Evolutionary conservation across 2,797 vertebrate genomes (phyloP), one percentile per base, ranked within the genome.

Genomic region (Rhabdophis nuchalis): DNA sequence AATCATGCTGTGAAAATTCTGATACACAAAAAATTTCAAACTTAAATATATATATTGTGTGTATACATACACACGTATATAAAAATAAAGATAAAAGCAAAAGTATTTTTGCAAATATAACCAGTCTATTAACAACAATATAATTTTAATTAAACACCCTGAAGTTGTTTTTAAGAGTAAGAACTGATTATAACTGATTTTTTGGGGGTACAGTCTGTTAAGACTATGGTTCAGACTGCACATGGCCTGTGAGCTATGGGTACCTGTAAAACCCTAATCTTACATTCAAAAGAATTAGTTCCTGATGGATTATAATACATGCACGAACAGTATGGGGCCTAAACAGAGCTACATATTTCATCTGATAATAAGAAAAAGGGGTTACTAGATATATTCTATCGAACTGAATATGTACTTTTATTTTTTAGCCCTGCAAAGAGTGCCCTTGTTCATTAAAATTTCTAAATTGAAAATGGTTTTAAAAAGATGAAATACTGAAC

Each of bases 321-420:
- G 53, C 32, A 53, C 90, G 5, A 12, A 88, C 12, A 12, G n/a
- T 46, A 32, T 87, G 41, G 10, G 14, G 9, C 41, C 52, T 41
- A 25, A 46, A 23, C 20, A 82, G 20, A 89, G 90, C 4, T 92
- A 64, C 88, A 90, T 1, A 52, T 64, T 94, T 92, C 64, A 94
- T 72, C 60, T 90, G 82, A 94, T 93, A 20, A 95, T 89, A 96
- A 95, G 56, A 96, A 96, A 95, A n/a, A 23, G 77, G 85, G 93
- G 50, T 86, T 41, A 72, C 85, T 87, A 92, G 85, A 92, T 60
- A 91, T 93, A 94, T 93, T 93, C 52, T 90, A 91, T 77, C 86
- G 95, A 93, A 54, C 94, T 94, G 29, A 95, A 87, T 93, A 89
- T 90, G 11, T 92, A 36, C 46, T 29, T 95, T 92, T 29, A 93